phyloP scores from a whole-genome alignment of 1,140 invertebrate species.

The Scaptomyza montana region DNA sequence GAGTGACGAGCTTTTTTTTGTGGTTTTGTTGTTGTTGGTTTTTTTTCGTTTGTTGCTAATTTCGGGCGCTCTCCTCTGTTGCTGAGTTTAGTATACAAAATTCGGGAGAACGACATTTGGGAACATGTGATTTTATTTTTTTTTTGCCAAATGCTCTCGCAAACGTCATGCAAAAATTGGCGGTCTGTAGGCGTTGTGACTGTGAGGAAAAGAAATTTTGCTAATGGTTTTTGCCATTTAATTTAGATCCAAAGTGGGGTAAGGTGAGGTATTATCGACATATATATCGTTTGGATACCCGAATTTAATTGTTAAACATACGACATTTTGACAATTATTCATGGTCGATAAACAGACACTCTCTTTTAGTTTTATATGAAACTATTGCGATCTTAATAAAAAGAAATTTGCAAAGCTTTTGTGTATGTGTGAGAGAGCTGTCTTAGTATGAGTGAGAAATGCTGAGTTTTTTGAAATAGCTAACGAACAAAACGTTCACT shows the following conservation, averaged over 20 bases:
- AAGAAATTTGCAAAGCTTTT: slow-evolving; percentile 51
- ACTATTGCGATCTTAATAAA: slow-evolving; percentile 42
- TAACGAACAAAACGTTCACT: slow-evolving; percentile 14
- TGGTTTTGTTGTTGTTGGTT: slow-evolving; percentile 44
- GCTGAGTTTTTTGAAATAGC: slow-evolving; percentile 55
- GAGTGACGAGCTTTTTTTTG: slow-evolving; percentile 36
- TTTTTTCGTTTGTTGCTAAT: slow-evolving; percentile 59
- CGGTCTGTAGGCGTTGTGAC: not conserved
- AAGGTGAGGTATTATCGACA: not conserved
- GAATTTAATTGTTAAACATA: not conserved
- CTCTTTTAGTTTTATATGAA: slow-evolving; percentile 32
- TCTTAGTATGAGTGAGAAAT: slow-evolving; percentile 60
- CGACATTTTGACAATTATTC: slow-evolving; percentile 44
- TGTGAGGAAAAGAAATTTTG: not conserved
- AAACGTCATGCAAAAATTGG: slow-evolving; percentile 7
- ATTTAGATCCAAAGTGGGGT: not conserved
- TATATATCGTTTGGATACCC: too few species aligned
- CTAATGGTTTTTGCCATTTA: too few species aligned
- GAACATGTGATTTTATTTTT: slow-evolving; percentile 48
- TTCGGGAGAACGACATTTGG: slow-evolving; percentile 11
- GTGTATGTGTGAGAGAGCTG: slow-evolving; percentile 8
- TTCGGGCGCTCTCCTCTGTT: slow-evolving; percentile 46
- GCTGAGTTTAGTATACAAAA: slow-evolving; percentile 4
- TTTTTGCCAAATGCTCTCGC: not conserved
- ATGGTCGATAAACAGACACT: slow-evolving; percentile 31